A percentile compares a stretch with the other conserved stretches of the same genome.
Conservation (phyloP, 1,140 invertebrate species). For the Gonatopus flavifemur region DNA sequence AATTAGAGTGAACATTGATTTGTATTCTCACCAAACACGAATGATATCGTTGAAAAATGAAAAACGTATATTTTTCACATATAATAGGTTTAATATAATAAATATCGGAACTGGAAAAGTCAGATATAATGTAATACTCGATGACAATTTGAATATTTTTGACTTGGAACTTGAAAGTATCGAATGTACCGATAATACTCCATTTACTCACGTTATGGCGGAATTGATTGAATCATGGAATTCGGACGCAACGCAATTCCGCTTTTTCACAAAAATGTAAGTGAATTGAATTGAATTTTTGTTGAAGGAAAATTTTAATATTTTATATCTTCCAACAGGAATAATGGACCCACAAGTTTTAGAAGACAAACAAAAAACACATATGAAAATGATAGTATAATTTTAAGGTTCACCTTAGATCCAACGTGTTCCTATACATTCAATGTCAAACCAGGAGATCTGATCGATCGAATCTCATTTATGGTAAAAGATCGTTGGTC, state of each 20-base stretch:
- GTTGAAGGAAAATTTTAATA: background rate
- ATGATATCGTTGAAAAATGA: constrained; percentile 20
- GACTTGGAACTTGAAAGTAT: constrained; percentile 36
- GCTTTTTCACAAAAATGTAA: constrained; percentile 63
- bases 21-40: constrained; percentile 29
- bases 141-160: constrained; percentile 31
- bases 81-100: constrained; percentile 9
- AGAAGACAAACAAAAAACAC: constrained; percentile 56
- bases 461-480: constrained; percentile 42
- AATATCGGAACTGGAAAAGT: constrained; percentile 27
- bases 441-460: constrained; percentile 30
- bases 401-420: constrained; percentile 61
- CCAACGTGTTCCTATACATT: constrained; percentile 64
- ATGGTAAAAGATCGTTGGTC: constrained; percentile 50
- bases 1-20: constrained; percentile 40
- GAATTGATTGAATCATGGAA: constrained; percentile 68
- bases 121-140: constrained; percentile 38
- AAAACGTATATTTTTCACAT: constrained; percentile 13
- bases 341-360: constrained; percentile 52
- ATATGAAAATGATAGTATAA: constrained; percentile 46
- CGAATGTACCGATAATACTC: constrained; percentile 47
- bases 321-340: constrained; percentile 45
- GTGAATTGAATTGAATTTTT: constrained; percentile 4
- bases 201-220: constrained; percentile 61
- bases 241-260: constrained; percentile 61